phyloP scores from a whole-genome alignment of 2,113 vertebrate genomes.

The Saccopteryx leptura region DNA sequence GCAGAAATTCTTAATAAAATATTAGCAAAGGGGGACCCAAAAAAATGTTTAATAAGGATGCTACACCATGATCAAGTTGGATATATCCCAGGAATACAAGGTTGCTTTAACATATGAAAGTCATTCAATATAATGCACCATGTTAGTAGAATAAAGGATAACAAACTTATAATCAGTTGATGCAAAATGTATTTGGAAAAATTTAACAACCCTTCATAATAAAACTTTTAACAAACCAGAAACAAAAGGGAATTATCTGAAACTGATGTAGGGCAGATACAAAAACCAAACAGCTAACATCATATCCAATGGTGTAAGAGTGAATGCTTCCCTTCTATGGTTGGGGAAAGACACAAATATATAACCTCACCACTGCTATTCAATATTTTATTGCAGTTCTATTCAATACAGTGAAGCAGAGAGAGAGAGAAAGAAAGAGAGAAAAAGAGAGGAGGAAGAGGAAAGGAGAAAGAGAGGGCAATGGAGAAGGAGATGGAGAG shows the following conservation, averaged over 20 bases:
- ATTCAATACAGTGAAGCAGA: not conserved
- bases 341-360: not conserved
- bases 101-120: no score
- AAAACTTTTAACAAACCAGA: not conserved
- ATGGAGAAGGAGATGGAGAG: no score
- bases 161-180: not conserved
- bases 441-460: not conserved
- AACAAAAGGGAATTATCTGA: not conserved
- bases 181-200: not conserved
- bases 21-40: no score
- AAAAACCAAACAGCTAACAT: not conserved
- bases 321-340: not conserved
- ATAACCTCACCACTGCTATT: not conserved
- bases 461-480: no score
- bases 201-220: not conserved
- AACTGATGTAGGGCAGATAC: not conserved
- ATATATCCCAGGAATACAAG: no score
- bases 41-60: no score
- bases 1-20: no score
- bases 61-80: no score
- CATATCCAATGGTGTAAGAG: not conserved
- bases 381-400: not conserved
- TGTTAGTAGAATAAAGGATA: not conserved
- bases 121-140: no score
- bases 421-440: fast-evolving